Percentiles rank a stretch among this genome's conserved stretches.
Conservation (phyloP, 1,140 invertebrate genomes). For the Sarcophaga peregrina region DNA sequence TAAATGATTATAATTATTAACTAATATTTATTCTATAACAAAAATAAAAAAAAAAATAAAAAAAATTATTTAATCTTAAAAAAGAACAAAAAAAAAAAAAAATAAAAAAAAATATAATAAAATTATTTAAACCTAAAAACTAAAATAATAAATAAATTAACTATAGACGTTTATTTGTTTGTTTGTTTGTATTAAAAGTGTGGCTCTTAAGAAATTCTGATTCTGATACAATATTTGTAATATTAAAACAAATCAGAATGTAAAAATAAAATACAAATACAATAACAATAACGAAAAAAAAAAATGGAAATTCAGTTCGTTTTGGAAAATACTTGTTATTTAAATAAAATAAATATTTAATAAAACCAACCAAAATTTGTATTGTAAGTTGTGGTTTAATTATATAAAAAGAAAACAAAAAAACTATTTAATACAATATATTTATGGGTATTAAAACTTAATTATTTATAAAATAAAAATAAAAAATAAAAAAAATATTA, state of each 20-base stretch:
- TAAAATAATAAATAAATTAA: too few species aligned
- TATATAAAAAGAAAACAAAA: background rate
- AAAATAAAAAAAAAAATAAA: background rate
- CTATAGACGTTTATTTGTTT: background rate
- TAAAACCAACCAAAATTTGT: background rate
- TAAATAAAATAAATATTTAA: too few species aligned
- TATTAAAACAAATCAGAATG: background rate
- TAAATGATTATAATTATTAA: too few species aligned
- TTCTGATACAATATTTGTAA: too few species aligned
- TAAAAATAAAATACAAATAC: background rate
- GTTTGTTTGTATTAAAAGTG: slow-evolving; percentile 2
- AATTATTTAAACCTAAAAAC: too few species aligned
- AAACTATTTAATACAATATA: background rate
- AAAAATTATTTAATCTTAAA: background rate
- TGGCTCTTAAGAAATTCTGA: background rate
- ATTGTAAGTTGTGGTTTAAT: slow-evolving; percentile 15
- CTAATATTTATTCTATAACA: background rate
- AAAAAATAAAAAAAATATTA: background rate
- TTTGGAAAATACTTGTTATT: background rate
- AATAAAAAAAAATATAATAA: background rate
- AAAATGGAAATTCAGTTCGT: background rate
- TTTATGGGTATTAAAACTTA: background rate
- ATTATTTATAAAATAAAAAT: too few species aligned
- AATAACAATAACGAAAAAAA: slow-evolving; percentile 20
- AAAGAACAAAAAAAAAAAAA: background rate